Evolutionary conservation across 2,113 vertebrate genomes (phyloP).

Genomic region (Mesitornis unicolor): DNA sequence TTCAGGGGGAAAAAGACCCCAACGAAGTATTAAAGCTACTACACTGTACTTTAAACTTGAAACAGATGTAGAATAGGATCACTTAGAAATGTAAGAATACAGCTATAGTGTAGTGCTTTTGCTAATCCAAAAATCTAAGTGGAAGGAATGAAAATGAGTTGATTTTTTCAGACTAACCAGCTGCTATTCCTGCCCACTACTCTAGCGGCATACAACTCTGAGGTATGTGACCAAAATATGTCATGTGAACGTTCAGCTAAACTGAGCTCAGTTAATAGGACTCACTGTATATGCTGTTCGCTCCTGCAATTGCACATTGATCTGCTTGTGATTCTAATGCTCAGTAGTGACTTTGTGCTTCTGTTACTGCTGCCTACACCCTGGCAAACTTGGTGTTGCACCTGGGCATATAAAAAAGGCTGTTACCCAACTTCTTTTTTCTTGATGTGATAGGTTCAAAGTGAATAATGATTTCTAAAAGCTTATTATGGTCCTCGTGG

Average conservation of each 20-base stretch:
- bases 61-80: not conserved
- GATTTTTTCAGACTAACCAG: not conserved
- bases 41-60: not conserved
- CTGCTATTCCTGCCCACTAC: not conserved
- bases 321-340: not conserved
- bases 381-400: not conserved
- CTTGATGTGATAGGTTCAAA: not conserved
- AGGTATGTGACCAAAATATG: rapidly evolving
- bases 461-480: not conserved
- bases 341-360: not conserved
- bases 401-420: not conserved
- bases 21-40: not conserved
- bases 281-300: not conserved
- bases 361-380: not conserved
- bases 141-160: not conserved
- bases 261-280: not conserved
- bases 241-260: not conserved
- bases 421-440: not conserved
- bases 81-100: not conserved
- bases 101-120: not conserved
- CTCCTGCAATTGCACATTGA: not conserved
- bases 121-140: not conserved
- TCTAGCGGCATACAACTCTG: rapidly evolving
- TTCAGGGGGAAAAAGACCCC: not conserved
- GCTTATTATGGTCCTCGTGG: not conserved